Conservation (phyloP, 1,140 invertebrate species). For the Drosophila santomea region DNA sequence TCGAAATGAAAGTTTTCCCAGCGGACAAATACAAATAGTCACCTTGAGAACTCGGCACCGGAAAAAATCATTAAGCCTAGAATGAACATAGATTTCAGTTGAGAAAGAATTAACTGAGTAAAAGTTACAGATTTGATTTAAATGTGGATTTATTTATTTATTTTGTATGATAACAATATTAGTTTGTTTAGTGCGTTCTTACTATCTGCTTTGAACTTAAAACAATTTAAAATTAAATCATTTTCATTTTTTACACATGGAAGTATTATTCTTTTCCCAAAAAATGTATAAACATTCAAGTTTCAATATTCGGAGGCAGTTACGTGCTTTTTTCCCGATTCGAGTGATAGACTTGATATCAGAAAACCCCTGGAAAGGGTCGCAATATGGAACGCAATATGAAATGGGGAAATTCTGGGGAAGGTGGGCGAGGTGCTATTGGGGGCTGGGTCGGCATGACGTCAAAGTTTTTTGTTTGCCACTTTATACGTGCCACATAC, state of each 20-base stretch:
- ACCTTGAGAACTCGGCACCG: constrained; percentile 22
- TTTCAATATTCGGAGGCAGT: neutral
- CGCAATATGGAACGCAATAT: constrained; percentile 4
- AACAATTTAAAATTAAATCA: too few species aligned
- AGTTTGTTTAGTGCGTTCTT: too few species aligned
- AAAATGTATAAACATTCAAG: neutral
- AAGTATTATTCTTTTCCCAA: neutral
- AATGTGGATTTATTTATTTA: neutral
- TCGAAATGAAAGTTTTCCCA: constrained; percentile 44
- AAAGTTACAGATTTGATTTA: neutral
- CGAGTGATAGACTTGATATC: constrained; percentile 7
- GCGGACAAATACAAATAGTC: constrained; percentile 30
- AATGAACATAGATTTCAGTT: neutral
- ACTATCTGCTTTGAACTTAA: too few species aligned
- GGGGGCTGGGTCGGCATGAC: constrained; percentile 2
- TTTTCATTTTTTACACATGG: too few species aligned
- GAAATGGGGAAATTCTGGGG: neutral
- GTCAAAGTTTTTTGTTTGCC: constrained; percentile 13
- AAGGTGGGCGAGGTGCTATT: neutral
- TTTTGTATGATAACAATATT: too few species aligned
- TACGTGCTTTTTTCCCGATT: constrained; percentile 1
- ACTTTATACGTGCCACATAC: constrained; percentile 13
- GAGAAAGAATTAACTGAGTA: neutral
- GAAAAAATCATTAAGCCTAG: neutral
- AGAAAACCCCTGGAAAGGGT: neutral